phyloP scores from a whole-genome alignment of 92 coral and sea anemone genomes.

The Pocillopora meandrina region DNA sequence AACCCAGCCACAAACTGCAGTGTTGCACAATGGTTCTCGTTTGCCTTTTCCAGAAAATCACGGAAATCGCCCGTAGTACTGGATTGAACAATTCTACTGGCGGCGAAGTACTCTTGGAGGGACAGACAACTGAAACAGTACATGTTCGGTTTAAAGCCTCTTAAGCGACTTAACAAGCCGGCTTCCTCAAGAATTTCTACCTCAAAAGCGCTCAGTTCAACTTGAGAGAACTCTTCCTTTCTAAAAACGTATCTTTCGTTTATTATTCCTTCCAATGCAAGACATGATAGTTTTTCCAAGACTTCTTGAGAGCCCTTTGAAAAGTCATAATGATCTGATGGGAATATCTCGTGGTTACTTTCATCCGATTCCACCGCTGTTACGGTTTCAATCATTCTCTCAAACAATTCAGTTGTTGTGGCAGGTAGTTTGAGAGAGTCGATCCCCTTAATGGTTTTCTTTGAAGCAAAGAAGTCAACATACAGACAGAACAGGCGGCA shows the following conservation, averaged over 20 bases:
- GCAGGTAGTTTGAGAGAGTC: slow-evolving; percentile 22
- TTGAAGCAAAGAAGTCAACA: slow-evolving; percentile 21
- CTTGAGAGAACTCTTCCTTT: slow-evolving; percentile 15
- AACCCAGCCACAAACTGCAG: slow-evolving; percentile 62
- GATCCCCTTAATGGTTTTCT: background rate
- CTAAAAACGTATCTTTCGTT: slow-evolving; percentile 18
- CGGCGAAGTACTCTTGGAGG: slow-evolving; percentile 62
- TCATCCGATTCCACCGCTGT: background rate
- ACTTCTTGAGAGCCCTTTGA: slow-evolving; percentile 16
- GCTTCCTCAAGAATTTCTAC: slow-evolving; percentile 38
- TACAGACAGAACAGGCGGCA: slow-evolving; percentile 47
- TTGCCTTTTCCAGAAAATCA: slow-evolving; percentile 29
- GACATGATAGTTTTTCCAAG: slow-evolving; percentile 31
- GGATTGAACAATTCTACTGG: slow-evolving; percentile 40
- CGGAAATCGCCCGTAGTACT: slow-evolving; percentile 32
- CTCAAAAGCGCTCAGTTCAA: slow-evolving; percentile 41
- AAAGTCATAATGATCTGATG: background rate
- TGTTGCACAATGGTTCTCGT: slow-evolving; percentile 28
- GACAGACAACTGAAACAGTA: slow-evolving; percentile 50
- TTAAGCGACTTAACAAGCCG: slow-evolving; percentile 39
- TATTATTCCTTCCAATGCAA: slow-evolving; percentile 35
- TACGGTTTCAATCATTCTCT: slow-evolving; percentile 11
- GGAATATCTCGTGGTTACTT: slow-evolving; percentile 1
- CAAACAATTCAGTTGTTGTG: slow-evolving; percentile 18
- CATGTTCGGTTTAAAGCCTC: slow-evolving; percentile 13